These are phyloP conservation scores for Atherinosoma microstoma DNA, from an alignment of 2,797 vertebrate genomes.

Conservation along the genomic window DNA sequence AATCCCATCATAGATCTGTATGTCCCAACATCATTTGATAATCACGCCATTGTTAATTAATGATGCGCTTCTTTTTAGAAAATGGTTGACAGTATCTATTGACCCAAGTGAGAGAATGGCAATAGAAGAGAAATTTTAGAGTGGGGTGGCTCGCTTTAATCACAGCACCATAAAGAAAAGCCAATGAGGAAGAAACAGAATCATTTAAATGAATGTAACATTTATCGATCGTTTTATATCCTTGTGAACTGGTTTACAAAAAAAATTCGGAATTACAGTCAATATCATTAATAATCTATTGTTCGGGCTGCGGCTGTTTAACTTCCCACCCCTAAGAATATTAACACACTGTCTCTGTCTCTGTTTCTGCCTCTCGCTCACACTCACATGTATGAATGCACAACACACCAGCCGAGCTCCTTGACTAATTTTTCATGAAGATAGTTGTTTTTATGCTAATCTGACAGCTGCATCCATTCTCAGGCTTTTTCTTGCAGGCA, in stretches of 20 bases:
- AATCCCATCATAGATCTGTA: slow-evolving; percentile 62
- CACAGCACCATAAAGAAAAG: slow-evolving; percentile 34
- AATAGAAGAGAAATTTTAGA: slow-evolving; percentile 57
- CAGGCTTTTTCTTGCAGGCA: slow-evolving; percentile 53
- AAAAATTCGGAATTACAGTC: slow-evolving; percentile 81
- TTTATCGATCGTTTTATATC: slow-evolving; percentile 78
- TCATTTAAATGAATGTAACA: slow-evolving; percentile 73
- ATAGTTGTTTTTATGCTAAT: slow-evolving; percentile 76
- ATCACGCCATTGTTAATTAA: slow-evolving; percentile 72
- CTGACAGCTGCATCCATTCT: slow-evolving; percentile 74
- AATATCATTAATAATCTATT: slow-evolving; percentile 80
- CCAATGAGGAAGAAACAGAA: slow-evolving; percentile 52
- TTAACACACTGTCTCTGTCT: slow-evolving; percentile 62
- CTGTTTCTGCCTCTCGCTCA: slow-evolving; percentile 31
- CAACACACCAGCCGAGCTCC: slow-evolving; percentile 46
- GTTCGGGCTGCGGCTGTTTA: slow-evolving; percentile 74
- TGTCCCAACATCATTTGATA: slow-evolving; percentile 59
- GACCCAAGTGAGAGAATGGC: slow-evolving; percentile 52
- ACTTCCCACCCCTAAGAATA: slow-evolving; percentile 72
- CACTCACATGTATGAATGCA: slow-evolving; percentile 49
- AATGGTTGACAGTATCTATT: slow-evolving; percentile 62
- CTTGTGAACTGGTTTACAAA: slow-evolving; percentile 77
- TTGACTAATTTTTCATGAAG: slow-evolving; percentile 73
- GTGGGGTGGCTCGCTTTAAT: slow-evolving; percentile 61
- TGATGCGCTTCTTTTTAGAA: slow-evolving; percentile 64